Evolutionary conservation across 2,888 invertebrate genomes (phyloP).

Genomic region (Apoderus coryli): DNA sequence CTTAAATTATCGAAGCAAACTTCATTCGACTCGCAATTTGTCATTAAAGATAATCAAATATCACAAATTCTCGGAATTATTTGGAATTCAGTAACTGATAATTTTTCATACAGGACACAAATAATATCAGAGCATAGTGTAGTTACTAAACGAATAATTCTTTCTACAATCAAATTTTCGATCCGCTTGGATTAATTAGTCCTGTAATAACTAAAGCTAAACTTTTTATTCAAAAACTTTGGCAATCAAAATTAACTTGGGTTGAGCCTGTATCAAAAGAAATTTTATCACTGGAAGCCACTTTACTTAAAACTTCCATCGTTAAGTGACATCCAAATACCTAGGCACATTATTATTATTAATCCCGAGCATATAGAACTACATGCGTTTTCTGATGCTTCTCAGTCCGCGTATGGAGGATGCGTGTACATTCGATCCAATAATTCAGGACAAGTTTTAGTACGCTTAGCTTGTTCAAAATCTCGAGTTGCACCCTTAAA

Average conservation of each 20-base stretch:
- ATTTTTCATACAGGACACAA: too few species aligned
- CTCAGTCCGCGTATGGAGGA: slow-evolving; percentile 13
- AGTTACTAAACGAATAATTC: slow-evolving; percentile 16
- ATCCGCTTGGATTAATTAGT: slow-evolving; percentile 17
- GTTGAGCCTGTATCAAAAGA: slow-evolving; percentile 15
- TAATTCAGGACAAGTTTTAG: slow-evolving; percentile 6
- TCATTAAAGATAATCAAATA: slow-evolving; percentile 6
- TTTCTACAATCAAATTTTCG: slow-evolving; percentile 17
- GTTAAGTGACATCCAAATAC: slow-evolving; percentile 11
- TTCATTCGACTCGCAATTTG: slow-evolving; percentile 2
- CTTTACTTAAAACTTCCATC: too few species aligned
- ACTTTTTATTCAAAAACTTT: slow-evolving; percentile 13
- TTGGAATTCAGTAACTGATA: slow-evolving; percentile 8
- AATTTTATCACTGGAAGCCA: too few species aligned
- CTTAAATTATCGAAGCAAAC: too few species aligned
- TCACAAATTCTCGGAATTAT: slow-evolving; percentile 10
- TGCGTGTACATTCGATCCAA: slow-evolving; percentile 13
- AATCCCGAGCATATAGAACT: slow-evolving; percentile 8
- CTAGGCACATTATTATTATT: slow-evolving; percentile 7
- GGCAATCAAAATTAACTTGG: slow-evolving; percentile 17
- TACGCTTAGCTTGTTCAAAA: slow-evolving; percentile 14
- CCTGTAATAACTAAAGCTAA: slow-evolving; percentile 19
- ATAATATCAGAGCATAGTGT: too few species aligned
- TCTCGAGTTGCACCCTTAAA: slow-evolving; percentile 14
- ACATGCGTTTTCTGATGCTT: slow-evolving; percentile 15